Evolutionary conservation across 2,888 invertebrate genomes (phyloP), one percentile per base, ranked within the genome.

Genomic region (Platycheirus rosarum): DNA sequence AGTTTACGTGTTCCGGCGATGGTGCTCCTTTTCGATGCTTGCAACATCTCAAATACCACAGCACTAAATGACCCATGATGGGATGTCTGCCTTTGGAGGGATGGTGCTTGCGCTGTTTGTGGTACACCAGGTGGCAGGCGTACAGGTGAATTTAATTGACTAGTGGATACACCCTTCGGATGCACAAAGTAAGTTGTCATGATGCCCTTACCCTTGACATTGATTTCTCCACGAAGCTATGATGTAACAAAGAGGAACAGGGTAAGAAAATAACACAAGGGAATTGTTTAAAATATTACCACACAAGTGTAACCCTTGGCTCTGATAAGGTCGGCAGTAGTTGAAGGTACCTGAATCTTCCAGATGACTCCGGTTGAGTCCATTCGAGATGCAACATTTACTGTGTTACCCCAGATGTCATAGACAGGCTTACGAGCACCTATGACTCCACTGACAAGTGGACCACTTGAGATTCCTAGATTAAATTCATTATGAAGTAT

Each of bases 401-500:
- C 98, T 0, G 98, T 98, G 90, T 98, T 97, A 0, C 98, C 98
- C 98, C 98, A 98, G 86, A 98, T 97, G 89, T 98, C 98, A 91
- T 97, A 98, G 80, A 98, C 97, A 0, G 98, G 98, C 89, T 98
- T 98, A 51, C 97, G 93, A 0, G 98, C 98, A 3, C 98, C 98
- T 85, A 98, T 98, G 0, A 98, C 98, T 0, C 98, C 98, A 84
- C 98, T 97, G 2, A 98, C 97, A 14, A 98, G 91, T 0, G 97
- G 96, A 0, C 98, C 98, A 88, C 96, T 96, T 87, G 97, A 96
- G 74, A 98, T 96, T 14, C 97, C 97, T 95, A 85, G 7, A 23
- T 23, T 23, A 23, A 23, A 23, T 23, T 23, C 23, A 4, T 23
- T 23, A 23, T n/a, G n/a, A n/a, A n/a, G n/a, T n/a, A n/a, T n/a